Conservation (phyloP, 2,113 vertebrate genomes). For the Tachysurus fulvidraco region DNA sequence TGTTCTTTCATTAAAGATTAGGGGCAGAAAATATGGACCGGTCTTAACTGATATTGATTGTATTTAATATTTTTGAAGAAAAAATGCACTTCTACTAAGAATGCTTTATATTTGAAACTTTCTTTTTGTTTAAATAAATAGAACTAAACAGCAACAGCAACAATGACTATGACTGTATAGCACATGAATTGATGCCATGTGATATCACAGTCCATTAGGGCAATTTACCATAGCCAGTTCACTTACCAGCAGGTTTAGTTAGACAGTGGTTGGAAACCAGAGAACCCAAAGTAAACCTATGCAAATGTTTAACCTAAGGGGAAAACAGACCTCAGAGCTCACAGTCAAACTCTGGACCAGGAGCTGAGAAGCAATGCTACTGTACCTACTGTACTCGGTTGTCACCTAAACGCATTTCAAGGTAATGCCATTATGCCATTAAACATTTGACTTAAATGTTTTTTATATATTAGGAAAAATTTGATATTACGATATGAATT, state of each 20-base stretch:
- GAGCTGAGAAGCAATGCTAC: too few species aligned
- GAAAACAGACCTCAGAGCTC: not conserved
- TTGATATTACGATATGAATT: not conserved
- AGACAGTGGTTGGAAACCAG: not conserved
- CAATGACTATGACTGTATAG: not conserved
- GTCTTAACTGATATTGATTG: not conserved
- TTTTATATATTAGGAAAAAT: not conserved
- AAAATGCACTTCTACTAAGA: not conserved
- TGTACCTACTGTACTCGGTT: too few species aligned
- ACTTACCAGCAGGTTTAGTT: not conserved
- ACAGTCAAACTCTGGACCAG: not conserved
- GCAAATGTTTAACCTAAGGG: not conserved
- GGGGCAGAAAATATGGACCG: not conserved
- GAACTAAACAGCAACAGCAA: not conserved
- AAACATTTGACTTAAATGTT: not conserved
- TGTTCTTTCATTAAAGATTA: not conserved
- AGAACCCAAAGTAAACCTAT: not conserved
- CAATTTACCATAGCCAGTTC: not conserved
- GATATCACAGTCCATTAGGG: not conserved
- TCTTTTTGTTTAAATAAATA: not conserved
- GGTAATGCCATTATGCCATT: not conserved
- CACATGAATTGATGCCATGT: not conserved
- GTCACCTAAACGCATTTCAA: too few species aligned
- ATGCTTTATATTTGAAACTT: not conserved
- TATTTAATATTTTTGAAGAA: not conserved